These are phyloP conservation scores for Smithornis capensis DNA, from an alignment of 2,113 vertebrate genomes.

Conservation along the genomic window DNA sequence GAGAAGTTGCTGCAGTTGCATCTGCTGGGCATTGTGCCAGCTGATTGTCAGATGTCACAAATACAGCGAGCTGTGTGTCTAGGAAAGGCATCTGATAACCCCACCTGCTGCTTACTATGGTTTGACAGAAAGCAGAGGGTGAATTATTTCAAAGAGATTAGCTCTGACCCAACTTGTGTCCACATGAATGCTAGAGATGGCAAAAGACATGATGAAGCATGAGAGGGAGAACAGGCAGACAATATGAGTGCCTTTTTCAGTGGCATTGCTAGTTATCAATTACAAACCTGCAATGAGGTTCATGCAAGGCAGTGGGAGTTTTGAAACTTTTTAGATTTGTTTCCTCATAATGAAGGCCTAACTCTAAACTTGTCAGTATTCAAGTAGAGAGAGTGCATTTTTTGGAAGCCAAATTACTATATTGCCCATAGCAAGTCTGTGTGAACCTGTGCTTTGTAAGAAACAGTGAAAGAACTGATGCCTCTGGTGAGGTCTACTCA, in stretches of 20 bases:
- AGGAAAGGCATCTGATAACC: neutral
- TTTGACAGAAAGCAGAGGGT: neutral
- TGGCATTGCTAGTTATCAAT: neutral
- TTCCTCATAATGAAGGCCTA: neutral
- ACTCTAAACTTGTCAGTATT: neutral
- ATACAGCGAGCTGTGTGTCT: neutral
- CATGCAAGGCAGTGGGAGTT: neutral
- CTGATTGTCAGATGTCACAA: neutral
- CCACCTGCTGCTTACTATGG: neutral
- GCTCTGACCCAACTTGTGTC: neutral
- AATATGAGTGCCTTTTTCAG: neutral
- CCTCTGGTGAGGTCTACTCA: neutral
- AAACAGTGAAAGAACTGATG: neutral
- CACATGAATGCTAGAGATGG: neutral
- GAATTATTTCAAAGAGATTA: neutral
- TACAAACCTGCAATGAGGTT: neutral
- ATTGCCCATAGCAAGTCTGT: neutral
- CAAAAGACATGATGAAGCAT: neutral
- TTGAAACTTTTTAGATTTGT: neutral
- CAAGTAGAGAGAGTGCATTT: neutral
- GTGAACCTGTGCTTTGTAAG: neutral
- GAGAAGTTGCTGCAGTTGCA: neutral
- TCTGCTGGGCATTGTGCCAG: neutral
- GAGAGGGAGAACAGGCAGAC: neutral
- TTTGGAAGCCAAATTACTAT: neutral